Conservation (phyloP, 1,140 invertebrate species). For the Campodea augens region DNA sequence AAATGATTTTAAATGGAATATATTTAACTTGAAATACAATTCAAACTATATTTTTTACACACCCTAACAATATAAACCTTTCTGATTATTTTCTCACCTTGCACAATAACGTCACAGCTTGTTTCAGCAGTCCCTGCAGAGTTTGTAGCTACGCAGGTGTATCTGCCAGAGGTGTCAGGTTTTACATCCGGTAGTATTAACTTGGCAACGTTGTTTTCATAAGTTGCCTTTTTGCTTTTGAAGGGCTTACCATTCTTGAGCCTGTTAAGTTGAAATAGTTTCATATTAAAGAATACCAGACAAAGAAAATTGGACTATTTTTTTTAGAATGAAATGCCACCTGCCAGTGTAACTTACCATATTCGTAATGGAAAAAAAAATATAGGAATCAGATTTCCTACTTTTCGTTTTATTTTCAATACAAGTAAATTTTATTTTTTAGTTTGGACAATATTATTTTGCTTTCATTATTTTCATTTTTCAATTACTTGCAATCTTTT, state of each 20-base stretch:
- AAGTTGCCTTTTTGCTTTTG: conserved; percentile 31
- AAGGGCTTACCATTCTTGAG: conserved; percentile 26
- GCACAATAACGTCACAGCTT: conserved; percentile 37
- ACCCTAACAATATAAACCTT: not conserved
- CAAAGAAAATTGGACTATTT: not conserved
- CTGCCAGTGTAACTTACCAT: too few species aligned
- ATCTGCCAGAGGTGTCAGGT: conserved; percentile 40
- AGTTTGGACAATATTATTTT: too few species aligned
- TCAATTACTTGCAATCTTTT: too few species aligned
- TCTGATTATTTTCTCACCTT: conserved; percentile 23
- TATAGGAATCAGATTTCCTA: too few species aligned
- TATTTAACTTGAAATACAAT: not conserved
- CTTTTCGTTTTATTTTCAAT: too few species aligned
- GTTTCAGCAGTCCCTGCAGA: conserved; percentile 48
- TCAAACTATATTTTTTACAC: conserved; percentile 1
- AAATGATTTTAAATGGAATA: too few species aligned
- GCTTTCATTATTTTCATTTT: too few species aligned
- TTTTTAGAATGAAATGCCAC: not conserved
- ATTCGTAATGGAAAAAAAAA: too few species aligned
- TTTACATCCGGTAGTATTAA: conserved; percentile 42
- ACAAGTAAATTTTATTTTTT: too few species aligned
- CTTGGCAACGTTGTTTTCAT: conserved; percentile 52
- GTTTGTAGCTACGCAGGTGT: conserved; percentile 51
- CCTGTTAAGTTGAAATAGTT: conserved; percentile 19
- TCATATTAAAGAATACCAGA: not conserved